Conservation (phyloP, 35 echinoderm and acorn worm genomes). For the Antedon bifida region DNA sequence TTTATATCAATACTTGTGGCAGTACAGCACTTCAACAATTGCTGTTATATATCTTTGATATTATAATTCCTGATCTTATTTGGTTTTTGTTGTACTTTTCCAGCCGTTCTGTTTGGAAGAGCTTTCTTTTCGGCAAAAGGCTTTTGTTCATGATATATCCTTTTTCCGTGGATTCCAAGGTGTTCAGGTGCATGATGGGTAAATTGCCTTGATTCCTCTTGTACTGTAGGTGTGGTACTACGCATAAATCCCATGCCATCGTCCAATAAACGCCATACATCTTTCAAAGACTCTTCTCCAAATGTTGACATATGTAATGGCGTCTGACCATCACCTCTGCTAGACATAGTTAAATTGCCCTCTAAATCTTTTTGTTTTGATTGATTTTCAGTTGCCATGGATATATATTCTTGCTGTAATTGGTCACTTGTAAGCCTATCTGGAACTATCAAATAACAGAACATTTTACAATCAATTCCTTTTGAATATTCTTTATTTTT, state of each 20-base stretch:
- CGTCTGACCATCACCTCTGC: neutral
- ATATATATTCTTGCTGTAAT: neutral
- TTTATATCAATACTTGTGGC: no score
- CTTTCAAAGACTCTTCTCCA: slow-evolving; percentile 79
- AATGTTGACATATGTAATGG: slow-evolving; percentile 87
- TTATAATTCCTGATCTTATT: neutral
- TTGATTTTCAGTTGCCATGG: neutral
- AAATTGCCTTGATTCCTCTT: neutral
- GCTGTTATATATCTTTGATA: neutral
- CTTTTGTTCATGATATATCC: neutral
- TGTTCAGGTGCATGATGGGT: neutral
- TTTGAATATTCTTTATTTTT: no score
- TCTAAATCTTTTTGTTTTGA: neutral
- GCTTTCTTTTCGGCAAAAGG: neutral
- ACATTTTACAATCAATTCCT: neutral
- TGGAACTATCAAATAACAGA: neutral
- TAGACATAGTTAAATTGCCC: neutral
- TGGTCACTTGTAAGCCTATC: neutral
- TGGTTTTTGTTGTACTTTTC: neutral
- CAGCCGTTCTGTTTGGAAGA: neutral
- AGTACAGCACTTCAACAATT: no score
- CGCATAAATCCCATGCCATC: slow-evolving; percentile 18
- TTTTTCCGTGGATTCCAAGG: neutral
- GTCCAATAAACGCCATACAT: slow-evolving; percentile 74
- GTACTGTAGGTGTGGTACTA: neutral